Base-by-base conservation (phyloP, 2,888 invertebrate genomes). In the Xanthia togata region DNA sequence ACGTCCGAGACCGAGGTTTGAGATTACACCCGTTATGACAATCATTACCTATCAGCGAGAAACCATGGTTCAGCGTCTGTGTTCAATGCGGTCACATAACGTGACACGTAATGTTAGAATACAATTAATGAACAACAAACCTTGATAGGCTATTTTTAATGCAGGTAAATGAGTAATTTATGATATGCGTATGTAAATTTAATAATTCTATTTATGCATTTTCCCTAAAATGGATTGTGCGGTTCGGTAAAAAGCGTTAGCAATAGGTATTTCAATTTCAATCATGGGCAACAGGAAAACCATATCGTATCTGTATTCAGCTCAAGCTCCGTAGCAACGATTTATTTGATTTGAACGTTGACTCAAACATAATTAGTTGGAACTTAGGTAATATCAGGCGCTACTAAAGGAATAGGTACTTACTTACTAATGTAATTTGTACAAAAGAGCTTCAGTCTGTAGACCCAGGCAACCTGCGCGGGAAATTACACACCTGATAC, bases 11-110 rank as follows among this genome's bases (percentile, higher is more conserved):
- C 70, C 4, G 71, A 70, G 60, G 59, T 67, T 63, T 83, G 71
- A 73, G 79, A 84, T 86, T 82, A 79, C 87, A 82, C 62, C 59
- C 70, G 59, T 76, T 76, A 74, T 47, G 59, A 78, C 76, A 81
- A 78, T 72, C 67, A 74, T 70, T 74, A n/a, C n/a, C n/a, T n/a
- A 87, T 80, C 73, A 84, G 60, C 67, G 65, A 78, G 50, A 50
- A 73, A 81, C 79, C 74, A 67, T 70, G 41, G 62, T 60, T 71
- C 35, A 73, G n/a, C 14, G 5, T 23, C 41, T 35, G 41, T 74
- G 41, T 41, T 35, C 59, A 53, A 84, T 84, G 23, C 12, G 20
- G 68, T 82, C 53, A 57, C 55, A 70, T 31, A 53, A 65, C 47
- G 50, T 60, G n/a, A 9, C n/a, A 35, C 68, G 4, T 35, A 20